These are phyloP conservation scores for Rousettus madagascariensis DNA, from an alignment of 2,797 vertebrate species.

Conservation along the genomic window DNA sequence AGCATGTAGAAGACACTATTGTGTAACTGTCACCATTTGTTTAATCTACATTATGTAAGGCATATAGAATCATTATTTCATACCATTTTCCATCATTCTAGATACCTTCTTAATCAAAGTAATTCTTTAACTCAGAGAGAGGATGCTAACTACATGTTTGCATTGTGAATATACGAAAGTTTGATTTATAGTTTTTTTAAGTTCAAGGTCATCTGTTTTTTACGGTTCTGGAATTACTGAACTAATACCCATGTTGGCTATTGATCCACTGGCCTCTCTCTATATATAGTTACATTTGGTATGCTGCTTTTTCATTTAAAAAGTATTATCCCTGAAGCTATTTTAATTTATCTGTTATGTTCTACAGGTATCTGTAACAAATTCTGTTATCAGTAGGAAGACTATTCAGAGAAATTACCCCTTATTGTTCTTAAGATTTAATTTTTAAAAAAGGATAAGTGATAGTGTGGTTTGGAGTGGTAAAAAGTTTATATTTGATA, in stretches of 20 bases:
- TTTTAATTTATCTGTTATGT: background rate
- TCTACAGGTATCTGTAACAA: background rate
- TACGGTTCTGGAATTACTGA: background rate
- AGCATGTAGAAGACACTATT: background rate
- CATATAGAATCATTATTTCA: background rate
- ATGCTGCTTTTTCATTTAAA: background rate
- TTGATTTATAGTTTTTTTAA: background rate
- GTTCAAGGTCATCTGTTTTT: background rate
- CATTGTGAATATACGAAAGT: background rate
- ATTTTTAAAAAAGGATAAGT: constrained; percentile 4
- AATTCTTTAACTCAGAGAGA: background rate
- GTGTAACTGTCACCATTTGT: background rate
- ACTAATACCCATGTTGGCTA: background rate
- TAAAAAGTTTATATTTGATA: constrained; percentile 52
- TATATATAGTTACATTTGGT: background rate
- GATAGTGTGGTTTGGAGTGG: background rate
- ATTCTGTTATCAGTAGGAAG: background rate
- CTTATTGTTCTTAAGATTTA: background rate
- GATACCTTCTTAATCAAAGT: background rate
- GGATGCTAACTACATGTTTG: background rate
- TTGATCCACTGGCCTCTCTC: background rate
- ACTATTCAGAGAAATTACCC: background rate
- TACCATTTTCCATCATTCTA: background rate
- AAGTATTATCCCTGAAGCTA: background rate
- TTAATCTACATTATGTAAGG: background rate